Conservation (phyloP, 2,113 vertebrate genomes). For the Choloepus hoffmanni region DNA sequence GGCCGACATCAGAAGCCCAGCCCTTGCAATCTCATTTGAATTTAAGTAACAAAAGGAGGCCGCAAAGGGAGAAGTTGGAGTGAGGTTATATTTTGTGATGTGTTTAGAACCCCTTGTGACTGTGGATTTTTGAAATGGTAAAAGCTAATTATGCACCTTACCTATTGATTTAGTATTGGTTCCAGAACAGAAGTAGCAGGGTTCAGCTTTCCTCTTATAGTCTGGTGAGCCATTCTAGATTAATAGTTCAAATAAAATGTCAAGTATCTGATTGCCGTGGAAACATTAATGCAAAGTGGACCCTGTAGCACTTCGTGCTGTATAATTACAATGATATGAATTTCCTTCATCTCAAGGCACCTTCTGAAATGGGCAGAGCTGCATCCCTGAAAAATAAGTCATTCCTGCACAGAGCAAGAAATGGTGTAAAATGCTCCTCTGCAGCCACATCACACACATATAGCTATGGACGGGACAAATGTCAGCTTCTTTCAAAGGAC, state of each 20-base stretch:
- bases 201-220: constrained; percentile 26
- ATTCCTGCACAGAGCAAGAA: constrained; percentile 73
- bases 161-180: constrained; percentile 57
- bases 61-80: constrained; percentile 46
- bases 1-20: neutral
- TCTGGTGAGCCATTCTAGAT: constrained; percentile 78
- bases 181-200: constrained; percentile 69
- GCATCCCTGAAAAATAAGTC: constrained; percentile 80
- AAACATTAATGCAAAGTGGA: constrained; percentile 83
- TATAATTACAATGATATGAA: constrained; percentile 82
- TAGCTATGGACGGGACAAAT: constrained; percentile 40
- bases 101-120: neutral
- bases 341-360: constrained; percentile 76
- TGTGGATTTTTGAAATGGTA: constrained; percentile 70
- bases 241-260: constrained; percentile 80
- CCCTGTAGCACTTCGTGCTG: constrained; percentile 71
- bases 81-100: constrained; percentile 46
- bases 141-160: constrained; percentile 71
- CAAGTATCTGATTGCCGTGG: constrained; percentile 83
- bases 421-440: constrained; percentile 65
- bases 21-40: constrained; percentile 52
- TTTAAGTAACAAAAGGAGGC: constrained; percentile 66
- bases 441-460: constrained; percentile 11
- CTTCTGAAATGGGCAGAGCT: constrained; percentile 78
- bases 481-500: constrained; percentile 46